Conservation (phyloP, 2,113 vertebrate species). For the Stercorarius parasiticus region DNA sequence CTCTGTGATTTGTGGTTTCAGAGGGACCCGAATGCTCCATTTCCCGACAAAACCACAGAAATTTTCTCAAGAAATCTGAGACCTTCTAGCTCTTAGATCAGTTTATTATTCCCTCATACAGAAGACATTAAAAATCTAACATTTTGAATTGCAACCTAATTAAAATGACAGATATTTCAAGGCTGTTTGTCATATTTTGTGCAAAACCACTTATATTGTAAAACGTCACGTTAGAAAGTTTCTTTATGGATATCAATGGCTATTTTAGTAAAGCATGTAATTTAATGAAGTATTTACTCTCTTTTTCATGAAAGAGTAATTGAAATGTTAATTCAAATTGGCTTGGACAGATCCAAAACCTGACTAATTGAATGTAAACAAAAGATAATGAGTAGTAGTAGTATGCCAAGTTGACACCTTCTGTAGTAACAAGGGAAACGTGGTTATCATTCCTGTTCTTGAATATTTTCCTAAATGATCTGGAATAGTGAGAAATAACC, state of each 20-base stretch:
- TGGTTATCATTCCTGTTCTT: neutral
- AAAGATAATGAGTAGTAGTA: neutral
- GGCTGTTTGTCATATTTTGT: neutral
- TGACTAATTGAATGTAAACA: slow-evolving; percentile 20
- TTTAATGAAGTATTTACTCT: slow-evolving; percentile 11
- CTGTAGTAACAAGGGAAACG: neutral
- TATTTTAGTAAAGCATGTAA: neutral
- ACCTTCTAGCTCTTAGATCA: neutral
- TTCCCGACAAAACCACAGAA: neutral
- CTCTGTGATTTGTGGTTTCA: neutral
- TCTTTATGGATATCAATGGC: neutral
- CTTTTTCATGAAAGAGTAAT: slow-evolving; percentile 8
- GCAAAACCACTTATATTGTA: neutral
- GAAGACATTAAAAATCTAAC: neutral
- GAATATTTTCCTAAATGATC: neutral
- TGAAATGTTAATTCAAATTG: slow-evolving; percentile 32
- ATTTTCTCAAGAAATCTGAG: neutral
- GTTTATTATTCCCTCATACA: neutral
- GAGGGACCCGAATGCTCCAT: neutral
- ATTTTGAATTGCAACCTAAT: neutral
- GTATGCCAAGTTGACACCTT: neutral
- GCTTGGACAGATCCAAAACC: neutral
- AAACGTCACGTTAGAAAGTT: neutral
- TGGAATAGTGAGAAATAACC: neutral
- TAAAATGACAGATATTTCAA: neutral